Evolutionary conservation across 2,888 invertebrate genomes (phyloP), one percentile per base, ranked within the genome.

Genomic region (Rhabditophanes sp.): DNA sequence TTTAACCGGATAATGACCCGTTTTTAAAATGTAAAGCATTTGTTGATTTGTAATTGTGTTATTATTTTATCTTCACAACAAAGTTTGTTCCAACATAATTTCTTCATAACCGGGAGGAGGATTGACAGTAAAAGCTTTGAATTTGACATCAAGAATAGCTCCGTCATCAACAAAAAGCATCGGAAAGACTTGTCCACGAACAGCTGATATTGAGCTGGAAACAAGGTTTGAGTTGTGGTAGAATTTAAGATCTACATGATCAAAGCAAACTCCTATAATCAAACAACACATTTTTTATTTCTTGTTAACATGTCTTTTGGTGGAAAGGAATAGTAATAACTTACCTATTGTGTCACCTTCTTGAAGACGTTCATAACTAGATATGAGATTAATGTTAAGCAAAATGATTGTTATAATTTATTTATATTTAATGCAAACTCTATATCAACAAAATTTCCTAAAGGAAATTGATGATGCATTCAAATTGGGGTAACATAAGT

Each of bases 1-100:
- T n/a, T n/a, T n/a, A n/a, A n/a, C n/a, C n/a, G n/a, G n/a, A n/a
- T n/a, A n/a, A n/a, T n/a, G n/a, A n/a, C n/a, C n/a, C n/a, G n/a
- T n/a, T n/a, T n/a, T n/a, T n/a, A n/a, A n/a, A n/a, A n/a, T n/a
- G n/a, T n/a, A n/a, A n/a, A n/a, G n/a, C n/a, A n/a, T n/a, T n/a
- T n/a, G n/a, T n/a, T n/a, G n/a, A n/a, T n/a, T n/a, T n/a, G n/a
- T n/a, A n/a, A n/a, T n/a, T n/a, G n/a, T n/a, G n/a, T n/a, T n/a
- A n/a, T n/a, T n/a, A n/a, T n/a, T n/a, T n/a, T n/a, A n/a, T n/a
- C n/a, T n/a, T 51, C 80, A 93, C 51, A 93, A 78, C 33, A 93
- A 73, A 2, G 88, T 87, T 67, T 93, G 87, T 68, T 93, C 93
- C 42, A 88, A 74, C 80, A 93, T 82, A 48, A 93, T 88, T 56